Conservation (phyloP, 2,888 invertebrate genomes). For the Papilio demoleus region DNA sequence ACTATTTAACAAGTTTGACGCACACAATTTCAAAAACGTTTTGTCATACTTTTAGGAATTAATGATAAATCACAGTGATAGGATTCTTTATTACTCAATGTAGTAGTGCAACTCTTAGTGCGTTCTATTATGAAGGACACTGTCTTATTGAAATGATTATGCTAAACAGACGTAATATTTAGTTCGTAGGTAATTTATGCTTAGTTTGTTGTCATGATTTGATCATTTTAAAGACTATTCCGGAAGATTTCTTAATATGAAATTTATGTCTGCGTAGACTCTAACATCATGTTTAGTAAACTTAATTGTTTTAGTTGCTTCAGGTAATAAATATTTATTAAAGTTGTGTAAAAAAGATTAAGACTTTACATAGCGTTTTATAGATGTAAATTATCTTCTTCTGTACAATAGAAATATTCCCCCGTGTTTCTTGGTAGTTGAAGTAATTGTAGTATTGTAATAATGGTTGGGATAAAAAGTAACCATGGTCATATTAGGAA, state of each 20-base stretch:
- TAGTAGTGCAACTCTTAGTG: neutral
- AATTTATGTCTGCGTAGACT: no score
- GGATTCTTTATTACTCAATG: neutral
- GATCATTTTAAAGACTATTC: neutral
- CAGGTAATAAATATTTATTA: neutral
- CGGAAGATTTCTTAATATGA: neutral
- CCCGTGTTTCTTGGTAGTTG: neutral
- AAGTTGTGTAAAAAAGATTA: neutral
- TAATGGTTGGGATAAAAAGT: slow-evolving; percentile 20
- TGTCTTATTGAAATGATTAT: neutral
- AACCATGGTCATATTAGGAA: slow-evolving; percentile 37
- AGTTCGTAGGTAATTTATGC: neutral
- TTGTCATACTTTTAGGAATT: neutral
- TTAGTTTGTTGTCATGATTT: neutral
- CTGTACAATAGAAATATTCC: slow-evolving; percentile 17
- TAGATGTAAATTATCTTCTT: neutral
- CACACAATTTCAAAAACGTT: neutral
- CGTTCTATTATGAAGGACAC: slow-evolving; percentile 9
- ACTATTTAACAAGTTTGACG: neutral
- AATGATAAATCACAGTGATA: neutral
- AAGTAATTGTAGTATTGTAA: slow-evolving; percentile 1
- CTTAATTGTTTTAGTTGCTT: neutral
- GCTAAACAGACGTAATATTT: neutral
- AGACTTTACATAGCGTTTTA: neutral
- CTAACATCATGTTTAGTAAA: no score